Evolutionary conservation across 2,888 invertebrate species (phyloP).

Genomic region (Nomada ferruginata): DNA sequence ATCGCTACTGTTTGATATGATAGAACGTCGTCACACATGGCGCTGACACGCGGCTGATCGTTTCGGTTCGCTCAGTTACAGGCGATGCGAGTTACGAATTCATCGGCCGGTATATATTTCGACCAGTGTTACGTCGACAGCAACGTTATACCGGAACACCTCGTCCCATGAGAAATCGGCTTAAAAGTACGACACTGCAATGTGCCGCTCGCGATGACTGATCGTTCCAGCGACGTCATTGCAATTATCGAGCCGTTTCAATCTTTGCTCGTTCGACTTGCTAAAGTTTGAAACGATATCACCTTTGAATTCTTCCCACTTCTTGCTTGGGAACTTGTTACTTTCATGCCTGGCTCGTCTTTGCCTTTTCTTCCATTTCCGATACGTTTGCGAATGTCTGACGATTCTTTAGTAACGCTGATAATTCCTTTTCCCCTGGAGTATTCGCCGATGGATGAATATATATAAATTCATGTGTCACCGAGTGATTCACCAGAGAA

Average conservation of each 20-base stretch:
- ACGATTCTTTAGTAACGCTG: too few species aligned
- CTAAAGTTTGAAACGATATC: neutral
- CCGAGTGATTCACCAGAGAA: too few species aligned
- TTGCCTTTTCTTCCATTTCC: too few species aligned
- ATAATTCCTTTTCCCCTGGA: too few species aligned
- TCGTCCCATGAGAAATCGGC: conserved; percentile 55
- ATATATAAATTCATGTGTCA: too few species aligned
- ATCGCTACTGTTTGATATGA: conserved; percentile 36
- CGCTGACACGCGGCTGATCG: conserved; percentile 34
- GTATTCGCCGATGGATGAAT: too few species aligned
- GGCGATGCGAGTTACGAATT: conserved; percentile 43
- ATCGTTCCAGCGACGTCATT: conserved; percentile 17
- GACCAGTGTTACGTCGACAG: conserved; percentile 44
- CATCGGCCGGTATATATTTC: conserved; percentile 21
- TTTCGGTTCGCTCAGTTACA: conserved; percentile 34
- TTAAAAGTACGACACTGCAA: conserved; percentile 45
- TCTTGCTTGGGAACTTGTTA: too few species aligned
- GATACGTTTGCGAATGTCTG: too few species aligned
- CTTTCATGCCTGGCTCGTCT: too few species aligned
- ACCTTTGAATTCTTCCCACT: too few species aligned
- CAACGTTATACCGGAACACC: conserved; percentile 24
- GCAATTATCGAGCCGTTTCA: conserved; percentile 28
- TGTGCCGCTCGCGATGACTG: conserved; percentile 18
- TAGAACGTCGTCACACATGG: conserved; percentile 40
- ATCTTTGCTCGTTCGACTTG: neutral